Base-by-base conservation (phyloP, 37 sponge, comb jelly and placozoan genomes). In the Cliona cf. orientalis region DNA sequence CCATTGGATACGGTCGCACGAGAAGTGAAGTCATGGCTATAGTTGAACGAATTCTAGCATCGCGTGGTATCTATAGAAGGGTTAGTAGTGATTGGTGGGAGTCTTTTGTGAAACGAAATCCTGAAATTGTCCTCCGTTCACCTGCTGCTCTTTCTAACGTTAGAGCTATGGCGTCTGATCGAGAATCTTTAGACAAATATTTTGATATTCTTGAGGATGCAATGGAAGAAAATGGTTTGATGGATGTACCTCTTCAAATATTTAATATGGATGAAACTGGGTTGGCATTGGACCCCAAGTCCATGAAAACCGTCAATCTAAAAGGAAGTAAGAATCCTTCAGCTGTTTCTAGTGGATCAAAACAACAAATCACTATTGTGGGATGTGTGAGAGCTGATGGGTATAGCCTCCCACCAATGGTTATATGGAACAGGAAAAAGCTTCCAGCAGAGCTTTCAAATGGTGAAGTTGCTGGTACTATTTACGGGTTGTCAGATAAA, bases 401-500 rank as follows among this genome's bases (percentile, higher is more conserved):
- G 3, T 32, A 42, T 7, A 2, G 9, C 2, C 5, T 90, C 46
- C 91, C 91, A 1, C 91, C 91, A 22, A 55, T 84, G 55, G 82
- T 91, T 0, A 66, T 91, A 1, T 86, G 32, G 6, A 44, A 91
- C 5, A 33, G 83, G 0, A 79, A 80, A 37, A 67, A 21, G 23
- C 46, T 84, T 6, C 40, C 46, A 12, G 37, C 17, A 19, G 62
- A 74, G 4, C 6, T 84, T 0, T 58, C 71, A 2, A 31, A 21
- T 53, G 83, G 84, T 1, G 91, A 91, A 38, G 76, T 91, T 0
- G 78, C 86, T 5, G 91, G 91, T 0, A 85, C 91, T 7, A 1
- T 75, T 46, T 91, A 91, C 82, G 92, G 74, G 0, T 39, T 81
- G 49, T 72, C 87, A 0, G 58, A 58, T 0, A 86, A 34, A 23